Percentiles rank a stretch among this genome's conserved stretches.
phyloP scores from a whole-genome alignment of 2,113 vertebrate genomes.

The Rhea americana region DNA sequence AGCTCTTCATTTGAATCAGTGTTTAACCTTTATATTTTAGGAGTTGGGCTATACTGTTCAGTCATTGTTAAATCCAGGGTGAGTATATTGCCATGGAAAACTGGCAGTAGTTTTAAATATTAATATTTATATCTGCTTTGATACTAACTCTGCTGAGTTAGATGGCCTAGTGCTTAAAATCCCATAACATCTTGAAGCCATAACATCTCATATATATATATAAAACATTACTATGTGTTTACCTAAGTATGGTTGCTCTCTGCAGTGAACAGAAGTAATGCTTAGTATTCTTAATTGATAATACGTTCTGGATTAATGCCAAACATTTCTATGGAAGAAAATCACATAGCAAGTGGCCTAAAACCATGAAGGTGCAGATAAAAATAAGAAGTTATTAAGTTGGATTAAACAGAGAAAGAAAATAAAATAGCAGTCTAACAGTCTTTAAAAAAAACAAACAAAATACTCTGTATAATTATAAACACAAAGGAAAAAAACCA shows the following conservation, averaged over 20 bases:
- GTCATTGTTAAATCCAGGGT: background rate
- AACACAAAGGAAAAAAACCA: fast-evolving
- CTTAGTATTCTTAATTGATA: background rate
- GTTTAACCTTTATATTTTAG: background rate
- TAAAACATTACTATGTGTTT: background rate
- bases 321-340: background rate
- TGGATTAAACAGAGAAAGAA: background rate
- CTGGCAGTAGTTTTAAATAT: background rate
- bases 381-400: background rate
- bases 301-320: fast-evolving
- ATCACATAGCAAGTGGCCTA: background rate
- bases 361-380: background rate
- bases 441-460: background rate
- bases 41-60: background rate
- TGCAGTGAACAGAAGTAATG: background rate
- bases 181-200: background rate
- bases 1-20: background rate
- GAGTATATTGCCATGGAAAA: background rate
- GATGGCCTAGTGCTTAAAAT: background rate
- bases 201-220: background rate
- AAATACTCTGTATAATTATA: fast-evolving
- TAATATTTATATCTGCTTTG: background rate
- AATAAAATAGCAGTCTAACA: background rate
- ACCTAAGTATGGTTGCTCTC: background rate
- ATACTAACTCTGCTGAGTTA: background rate